Evolutionary conservation across 2,113 vertebrate genomes (phyloP).

Genomic region (Pituophis catenifer): DNA sequence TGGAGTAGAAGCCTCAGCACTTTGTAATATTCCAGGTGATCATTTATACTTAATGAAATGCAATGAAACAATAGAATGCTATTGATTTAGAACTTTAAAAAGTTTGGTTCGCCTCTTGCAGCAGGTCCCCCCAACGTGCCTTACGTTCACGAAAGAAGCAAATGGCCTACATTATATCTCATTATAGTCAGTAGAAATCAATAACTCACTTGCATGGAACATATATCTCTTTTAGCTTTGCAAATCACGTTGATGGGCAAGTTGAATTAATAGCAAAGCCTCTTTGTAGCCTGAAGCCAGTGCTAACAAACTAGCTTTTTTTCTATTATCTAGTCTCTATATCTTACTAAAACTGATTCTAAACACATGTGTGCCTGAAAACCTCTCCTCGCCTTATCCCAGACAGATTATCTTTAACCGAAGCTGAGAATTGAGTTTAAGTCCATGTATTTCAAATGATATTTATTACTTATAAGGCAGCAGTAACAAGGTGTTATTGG

Average conservation of each 20-base stretch:
- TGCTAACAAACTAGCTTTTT: neutral
- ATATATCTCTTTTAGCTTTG: slow-evolving; percentile 38
- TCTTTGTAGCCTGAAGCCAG: neutral
- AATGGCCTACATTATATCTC: slow-evolving; percentile 56
- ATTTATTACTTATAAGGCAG: neutral
- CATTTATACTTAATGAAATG: slow-evolving; percentile 61
- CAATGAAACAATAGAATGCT: slow-evolving; percentile 43
- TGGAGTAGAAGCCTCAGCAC: slow-evolving; percentile 45
- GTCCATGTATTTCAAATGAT: neutral
- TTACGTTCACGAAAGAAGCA: slow-evolving; percentile 48
- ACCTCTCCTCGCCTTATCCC: neutral
- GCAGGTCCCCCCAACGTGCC: slow-evolving; percentile 21
- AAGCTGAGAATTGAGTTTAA: neutral
- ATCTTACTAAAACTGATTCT: neutral
- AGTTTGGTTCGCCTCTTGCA: slow-evolving; percentile 33
- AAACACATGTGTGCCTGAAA: neutral
- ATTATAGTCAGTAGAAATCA: slow-evolving; percentile 48
- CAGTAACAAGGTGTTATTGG: neutral
- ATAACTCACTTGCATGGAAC: slow-evolving; percentile 26
- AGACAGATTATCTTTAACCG: neutral
- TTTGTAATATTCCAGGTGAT: slow-evolving; percentile 61
- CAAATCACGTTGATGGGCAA: slow-evolving; percentile 2
- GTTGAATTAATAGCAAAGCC: neutral
- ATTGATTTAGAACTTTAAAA: slow-evolving; percentile 56
- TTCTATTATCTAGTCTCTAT: neutral